Percentiles rank a stretch among this genome's conserved stretches.
These are phyloP conservation scores for Sebastes minor DNA, from an alignment of 2,797 vertebrate genomes.

Conservation along the genomic window DNA sequence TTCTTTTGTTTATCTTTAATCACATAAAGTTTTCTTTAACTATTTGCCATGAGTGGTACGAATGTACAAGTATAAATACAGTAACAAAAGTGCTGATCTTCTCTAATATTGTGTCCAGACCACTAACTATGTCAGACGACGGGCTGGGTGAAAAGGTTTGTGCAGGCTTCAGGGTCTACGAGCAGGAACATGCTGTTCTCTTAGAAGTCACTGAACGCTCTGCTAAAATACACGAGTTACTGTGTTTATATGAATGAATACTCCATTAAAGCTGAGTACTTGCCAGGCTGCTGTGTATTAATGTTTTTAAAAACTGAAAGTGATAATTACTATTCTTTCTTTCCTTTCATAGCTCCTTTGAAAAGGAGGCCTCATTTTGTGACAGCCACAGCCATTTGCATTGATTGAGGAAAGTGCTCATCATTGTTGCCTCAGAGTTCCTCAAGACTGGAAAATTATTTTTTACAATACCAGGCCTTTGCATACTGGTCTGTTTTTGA, in stretches of 20 bases:
- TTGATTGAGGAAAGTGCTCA: conserved; percentile 11
- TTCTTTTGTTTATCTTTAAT: not conserved
- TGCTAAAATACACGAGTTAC: not conserved
- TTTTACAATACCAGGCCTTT: not conserved
- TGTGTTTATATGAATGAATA: not conserved
- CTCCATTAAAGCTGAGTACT: not conserved
- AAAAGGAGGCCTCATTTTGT: conserved; percentile 14
- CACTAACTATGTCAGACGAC: not conserved
- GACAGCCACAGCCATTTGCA: not conserved
- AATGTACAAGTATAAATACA: not conserved
- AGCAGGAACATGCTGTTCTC: not conserved
- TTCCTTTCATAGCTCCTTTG: conserved; percentile 9
- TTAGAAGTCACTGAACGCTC: not conserved
- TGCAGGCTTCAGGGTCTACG: not conserved
- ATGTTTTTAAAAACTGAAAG: conserved; percentile 9
- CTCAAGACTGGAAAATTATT: not conserved
- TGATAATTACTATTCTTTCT: conserved; percentile 13
- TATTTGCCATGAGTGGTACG: not conserved
- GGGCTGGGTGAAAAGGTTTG: not conserved
- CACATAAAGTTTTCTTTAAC: not conserved
- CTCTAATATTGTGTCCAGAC: not conserved
- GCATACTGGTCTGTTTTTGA: not conserved
- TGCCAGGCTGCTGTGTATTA: not conserved
- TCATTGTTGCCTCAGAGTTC: conserved; percentile 5
- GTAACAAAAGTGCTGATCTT: not conserved